A percentile compares a stretch with the other conserved stretches of the same genome.
phyloP scores from a whole-genome alignment of 2,888 invertebrate species.

The Oligia strigilis region DNA sequence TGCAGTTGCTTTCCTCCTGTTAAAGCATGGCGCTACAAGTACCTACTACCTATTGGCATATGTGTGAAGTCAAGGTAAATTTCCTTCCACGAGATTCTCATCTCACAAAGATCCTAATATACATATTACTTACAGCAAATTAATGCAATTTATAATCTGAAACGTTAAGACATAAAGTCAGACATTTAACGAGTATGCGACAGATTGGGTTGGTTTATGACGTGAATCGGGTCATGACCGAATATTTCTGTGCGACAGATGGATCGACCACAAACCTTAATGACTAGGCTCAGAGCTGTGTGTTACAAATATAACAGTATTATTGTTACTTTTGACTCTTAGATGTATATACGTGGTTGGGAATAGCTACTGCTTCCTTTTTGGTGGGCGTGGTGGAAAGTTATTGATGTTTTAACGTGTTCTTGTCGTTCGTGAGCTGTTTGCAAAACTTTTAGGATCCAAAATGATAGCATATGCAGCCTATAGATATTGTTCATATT shows the following conservation, averaged over 20 bases:
- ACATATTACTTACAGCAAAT: neutral
- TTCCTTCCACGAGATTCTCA: neutral
- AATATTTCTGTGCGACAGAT: conserved; percentile 54
- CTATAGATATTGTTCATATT: neutral
- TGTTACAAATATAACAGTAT: conserved; percentile 37
- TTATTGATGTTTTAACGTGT: neutral
- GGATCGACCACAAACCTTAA: conserved; percentile 45
- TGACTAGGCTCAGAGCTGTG: conserved; percentile 45
- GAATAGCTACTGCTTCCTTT: conserved; percentile 14
- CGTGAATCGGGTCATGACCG: conserved; percentile 45
- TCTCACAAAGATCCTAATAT: neutral
- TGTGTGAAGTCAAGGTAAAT: neutral
- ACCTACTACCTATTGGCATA: too few species aligned
- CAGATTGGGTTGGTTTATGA: conserved; percentile 19
- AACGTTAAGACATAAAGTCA: conserved; percentile 7
- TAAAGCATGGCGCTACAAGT: too few species aligned
- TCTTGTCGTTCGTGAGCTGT: neutral
- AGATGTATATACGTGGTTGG: neutral
- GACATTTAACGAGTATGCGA: conserved; percentile 37
- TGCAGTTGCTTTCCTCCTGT: neutral
- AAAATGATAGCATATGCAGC: neutral
- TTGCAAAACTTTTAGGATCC: neutral
- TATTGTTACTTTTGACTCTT: conserved; percentile 9
- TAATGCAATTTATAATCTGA: conserved; percentile 24
- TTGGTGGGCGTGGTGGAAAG: neutral